Evolutionary conservation across 2,797 vertebrate species (phyloP), one percentile per base, ranked within the genome.

Genomic region (Enteromius afrohamiltoni): DNA sequence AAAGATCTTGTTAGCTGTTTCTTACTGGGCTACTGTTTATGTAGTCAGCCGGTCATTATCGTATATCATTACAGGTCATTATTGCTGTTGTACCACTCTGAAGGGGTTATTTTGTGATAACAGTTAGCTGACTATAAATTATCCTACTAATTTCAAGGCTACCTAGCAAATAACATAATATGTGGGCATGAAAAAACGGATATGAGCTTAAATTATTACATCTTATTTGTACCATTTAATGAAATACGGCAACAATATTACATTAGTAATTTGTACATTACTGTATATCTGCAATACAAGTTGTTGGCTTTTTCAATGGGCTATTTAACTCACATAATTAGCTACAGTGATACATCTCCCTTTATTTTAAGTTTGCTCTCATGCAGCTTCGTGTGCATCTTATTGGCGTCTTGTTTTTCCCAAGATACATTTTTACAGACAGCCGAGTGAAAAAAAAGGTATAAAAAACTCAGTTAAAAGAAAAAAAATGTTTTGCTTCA

Each of bases 321-420:
- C 47, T 74, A 74, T 49, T 53, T 74, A 51, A 47, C 47, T 74
- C 26, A 34, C 47, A 53, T 34, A 34, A 74, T 74, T 53, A 74
- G 47, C 29, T 34, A 14, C 8, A 34, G 10, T 47, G 10, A 53
- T n/a, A 53, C 4, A 34, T 51, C 16, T 13, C 26, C 17, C 26
- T 34, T 4, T 73, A 31, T 49, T 73, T 73, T 49, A 49, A 49
- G 23, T 29, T 9, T 23, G 21, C 53, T 70, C 13, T 29, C 23
- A 19, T 29, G 42, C 23, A 29, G 45, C 16, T 19, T 5, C 47
- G 9, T 71, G 37, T 42, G 7, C 17, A 6, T 26, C 14, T 26
- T 47, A 47, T 26, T 47, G 23, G 42, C 45, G 17, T 47, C 8
- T 49, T 19, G 37, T 2, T n/a, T 68, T 29, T 62, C 58, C 23